Evolutionary conservation across 2,113 vertebrate genomes (phyloP), one percentile per base, ranked within the genome.

Genomic region (Machaerirhynchus nigripectus): DNA sequence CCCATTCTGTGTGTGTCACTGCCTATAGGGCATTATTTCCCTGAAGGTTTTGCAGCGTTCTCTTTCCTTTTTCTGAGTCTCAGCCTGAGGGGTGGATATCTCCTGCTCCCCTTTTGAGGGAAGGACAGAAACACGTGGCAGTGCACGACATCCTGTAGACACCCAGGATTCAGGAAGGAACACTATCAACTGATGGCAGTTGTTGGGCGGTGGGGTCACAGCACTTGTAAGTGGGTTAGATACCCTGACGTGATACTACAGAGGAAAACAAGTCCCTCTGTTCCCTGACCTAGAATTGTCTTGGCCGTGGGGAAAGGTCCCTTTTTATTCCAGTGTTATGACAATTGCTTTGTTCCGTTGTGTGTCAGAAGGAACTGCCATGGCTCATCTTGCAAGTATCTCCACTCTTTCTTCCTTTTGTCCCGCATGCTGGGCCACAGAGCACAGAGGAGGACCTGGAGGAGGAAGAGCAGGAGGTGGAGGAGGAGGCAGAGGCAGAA

Each of bases 341-440:
- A 82, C 18, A 14, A 40, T 64, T 92, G 42, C 35, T 83, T 90
- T 91, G 70, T 86, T 91, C 63, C 12, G 23, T 67, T 74, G 39
- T 60, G 24, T 73, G 20, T 92, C 76, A 91, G 83, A 67, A 93
- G 86, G 74, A 87, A 78, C 65, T 70, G 27, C 64, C 15, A 4
- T 65, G 67, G 56, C 77, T 83, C 56, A 74, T 90, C 75, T 96
- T 93, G 90, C 95, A 95, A 97, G 97, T 71, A 39, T 98, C 60
- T 98, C 82, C 96, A 53, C 92, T 98, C 95, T 98, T 97, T 97
- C 95, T 98, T 97, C 97, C 97, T 96, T 98, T 97, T 98, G 96
- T 97, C 96, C 83, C 77, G 69, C 96, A 96, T 97, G 97, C 96
- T 96, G 97, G 97, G 96, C 82, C 87, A 94, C 98, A 98, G 98